Evolutionary conservation across 2,888 invertebrate species (phyloP), one percentile per base, ranked within the genome.

Genomic region (Barypeithes pellucidus): DNA sequence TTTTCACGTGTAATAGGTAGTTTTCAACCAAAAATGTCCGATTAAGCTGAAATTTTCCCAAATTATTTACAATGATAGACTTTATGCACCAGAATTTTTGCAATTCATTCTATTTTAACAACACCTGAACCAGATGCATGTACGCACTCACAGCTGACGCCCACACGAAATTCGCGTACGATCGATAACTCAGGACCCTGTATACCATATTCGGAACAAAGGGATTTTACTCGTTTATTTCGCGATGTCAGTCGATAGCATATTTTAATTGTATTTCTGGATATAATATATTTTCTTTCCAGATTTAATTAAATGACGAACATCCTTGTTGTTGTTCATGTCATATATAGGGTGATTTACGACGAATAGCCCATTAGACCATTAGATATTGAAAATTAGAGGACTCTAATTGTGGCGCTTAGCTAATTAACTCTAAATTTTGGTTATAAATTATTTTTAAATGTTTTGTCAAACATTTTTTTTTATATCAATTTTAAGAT

Each of bases 71-170:
- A 39, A 3, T 39, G 11, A n/a, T 39, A 1, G 3, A 39, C n/a
- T 33, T 2, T 24, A 33, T 63, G 41, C 16, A 43, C 3, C 16
- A 39, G 8, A 5, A 9, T 45, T 16, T 22, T 22, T 29, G 20
- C 43, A 43, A n/a, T 43, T 65, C 12, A 24, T 29, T 16, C 14
- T 33, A 33, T 60, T 36, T 60, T 3, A 57, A 57, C 57, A 11
- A 20, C 47, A 47, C 47, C 47, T 45, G 16, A 45, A 45, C 43
- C 16, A 16, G 16, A 45, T 47, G 47, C 20, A 47, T 20, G 12
- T 20, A 47, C 47, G 47, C 47, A 47, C 20, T 47, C 47, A 47
- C 47, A 47, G 47, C 47, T 47, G 47, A 18, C 47, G 47, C 47
- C 47, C 20, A 47, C 47, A 47, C 47, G 8, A 47, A 47, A 47